Conservation (phyloP, 30 jellyfish, hydroid and myxozoan genomes). For the Nemopilema nomurai region DNA sequence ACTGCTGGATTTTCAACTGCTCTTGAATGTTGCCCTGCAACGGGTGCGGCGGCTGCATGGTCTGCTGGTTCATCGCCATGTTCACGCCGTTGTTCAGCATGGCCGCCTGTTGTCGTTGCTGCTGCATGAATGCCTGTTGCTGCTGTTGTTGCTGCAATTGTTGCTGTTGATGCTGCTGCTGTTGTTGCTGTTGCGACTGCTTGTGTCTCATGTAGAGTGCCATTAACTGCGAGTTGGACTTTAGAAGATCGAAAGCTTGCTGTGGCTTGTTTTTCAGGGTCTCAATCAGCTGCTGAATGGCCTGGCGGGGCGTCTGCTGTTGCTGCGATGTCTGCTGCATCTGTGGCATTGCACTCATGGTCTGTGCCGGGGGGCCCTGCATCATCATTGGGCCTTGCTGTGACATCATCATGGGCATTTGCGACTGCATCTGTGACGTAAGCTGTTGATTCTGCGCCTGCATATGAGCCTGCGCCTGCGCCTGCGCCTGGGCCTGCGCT, state of each 20-base stretch:
- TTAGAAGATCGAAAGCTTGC: constrained; percentile 69
- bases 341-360: constrained; percentile 62
- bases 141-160: constrained; percentile 76
- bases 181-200: constrained; percentile 81
- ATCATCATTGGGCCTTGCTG: constrained; percentile 67
- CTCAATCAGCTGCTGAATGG: constrained; percentile 73
- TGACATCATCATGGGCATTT: constrained; percentile 81
- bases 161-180: constrained; percentile 58
- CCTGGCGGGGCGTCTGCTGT: constrained; percentile 67
- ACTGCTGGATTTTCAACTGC: constrained; percentile 31
- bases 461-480: constrained; percentile 57
- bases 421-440: constrained; percentile 70
- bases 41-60: constrained; percentile 63
- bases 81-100: constrained; percentile 55
- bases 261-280: constrained; percentile 56
- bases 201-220: constrained; percentile 73
- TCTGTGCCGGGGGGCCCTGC: constrained; percentile 69
- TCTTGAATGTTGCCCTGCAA: constrained; percentile 40
- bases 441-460: constrained; percentile 62
- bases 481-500: constrained; percentile 49
- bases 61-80: constrained; percentile 52
- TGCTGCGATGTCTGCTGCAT: constrained; percentile 60
- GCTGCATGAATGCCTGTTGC: constrained; percentile 69
- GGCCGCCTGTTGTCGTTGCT: constrained; percentile 59
- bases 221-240: constrained; percentile 74